These are phyloP conservation scores for Chrysomela aeneicollis DNA, from an alignment of 2,888 invertebrate genomes.

Conservation along the genomic window DNA sequence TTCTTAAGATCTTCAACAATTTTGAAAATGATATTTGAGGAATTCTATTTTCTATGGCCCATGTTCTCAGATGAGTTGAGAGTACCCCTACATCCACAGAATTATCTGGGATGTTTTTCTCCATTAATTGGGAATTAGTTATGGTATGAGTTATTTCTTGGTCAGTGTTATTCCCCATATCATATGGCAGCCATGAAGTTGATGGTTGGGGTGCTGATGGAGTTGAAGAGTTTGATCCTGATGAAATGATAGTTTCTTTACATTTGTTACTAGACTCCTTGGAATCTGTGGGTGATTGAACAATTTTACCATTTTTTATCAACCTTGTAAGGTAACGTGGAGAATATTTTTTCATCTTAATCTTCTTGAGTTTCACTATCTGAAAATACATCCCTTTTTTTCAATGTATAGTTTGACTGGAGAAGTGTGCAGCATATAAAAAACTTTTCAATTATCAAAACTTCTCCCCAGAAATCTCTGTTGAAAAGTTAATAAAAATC, in stretches of 20 bases:
- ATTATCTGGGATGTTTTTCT: not conserved
- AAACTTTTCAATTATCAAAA: too few relatives aligned
- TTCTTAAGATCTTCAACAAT: constrained; percentile 9
- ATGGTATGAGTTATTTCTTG: not conserved
- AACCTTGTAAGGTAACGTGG: too few relatives aligned
- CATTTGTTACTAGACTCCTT: too few relatives aligned
- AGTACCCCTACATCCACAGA: not conserved
- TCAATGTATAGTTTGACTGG: too few relatives aligned
- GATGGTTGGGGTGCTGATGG: not conserved
- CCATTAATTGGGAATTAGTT: not conserved
- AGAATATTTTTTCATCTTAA: too few relatives aligned
- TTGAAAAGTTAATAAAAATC: too few relatives aligned
- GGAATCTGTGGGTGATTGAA: too few relatives aligned
- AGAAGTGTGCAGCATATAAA: too few relatives aligned
- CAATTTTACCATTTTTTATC: too few relatives aligned
- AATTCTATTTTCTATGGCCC: constrained; percentile 3
- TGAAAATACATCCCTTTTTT: too few relatives aligned
- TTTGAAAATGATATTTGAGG: not conserved
- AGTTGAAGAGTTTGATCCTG: not conserved
- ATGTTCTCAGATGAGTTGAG: constrained; percentile 4
- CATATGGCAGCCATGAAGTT: not conserved
- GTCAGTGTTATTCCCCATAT: not conserved
- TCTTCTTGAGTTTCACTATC: too few relatives aligned
- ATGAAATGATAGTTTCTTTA: not conserved
- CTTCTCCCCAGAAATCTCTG: too few relatives aligned